Conservation (phyloP, 2,797 vertebrate species). For the Columba guinea region DNA sequence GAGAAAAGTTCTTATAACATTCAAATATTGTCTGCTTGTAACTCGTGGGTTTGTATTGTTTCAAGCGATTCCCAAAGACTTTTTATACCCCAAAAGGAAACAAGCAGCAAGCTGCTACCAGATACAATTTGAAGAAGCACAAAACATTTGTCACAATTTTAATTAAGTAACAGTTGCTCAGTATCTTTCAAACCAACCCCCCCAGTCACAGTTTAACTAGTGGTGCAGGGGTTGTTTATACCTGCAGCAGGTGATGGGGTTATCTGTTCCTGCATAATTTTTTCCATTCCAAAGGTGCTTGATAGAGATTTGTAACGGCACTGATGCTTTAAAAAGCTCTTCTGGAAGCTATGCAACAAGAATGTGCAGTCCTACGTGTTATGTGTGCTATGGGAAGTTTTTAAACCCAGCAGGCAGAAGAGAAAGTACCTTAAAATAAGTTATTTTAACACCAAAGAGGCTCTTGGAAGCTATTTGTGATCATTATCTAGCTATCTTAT, state of each 20-base stretch:
- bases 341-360: not conserved
- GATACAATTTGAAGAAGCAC: not conserved
- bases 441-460: conserved; percentile 55
- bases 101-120: not conserved
- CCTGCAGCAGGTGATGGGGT: not conserved
- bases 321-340: not conserved
- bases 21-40: not conserved
- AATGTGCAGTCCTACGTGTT: not conserved
- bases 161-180: not conserved
- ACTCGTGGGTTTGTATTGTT: not conserved
- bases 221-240: not conserved
- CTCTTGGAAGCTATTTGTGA: conserved; percentile 48
- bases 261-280: not conserved
- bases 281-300: not conserved
- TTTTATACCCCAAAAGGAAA: not conserved
- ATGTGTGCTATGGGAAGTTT: not conserved
- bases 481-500: conserved; percentile 54
- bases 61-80: not conserved
- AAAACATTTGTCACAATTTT: not conserved
- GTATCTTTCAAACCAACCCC: not conserved
- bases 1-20: not conserved
- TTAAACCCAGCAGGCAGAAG: conserved; percentile 3
- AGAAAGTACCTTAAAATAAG: conserved; percentile 43
- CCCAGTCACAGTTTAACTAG: not conserved
- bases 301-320: not conserved